Evolutionary conservation across 2,797 vertebrate species (phyloP).

Genomic region (Ptychobarbus kaznakovi): DNA sequence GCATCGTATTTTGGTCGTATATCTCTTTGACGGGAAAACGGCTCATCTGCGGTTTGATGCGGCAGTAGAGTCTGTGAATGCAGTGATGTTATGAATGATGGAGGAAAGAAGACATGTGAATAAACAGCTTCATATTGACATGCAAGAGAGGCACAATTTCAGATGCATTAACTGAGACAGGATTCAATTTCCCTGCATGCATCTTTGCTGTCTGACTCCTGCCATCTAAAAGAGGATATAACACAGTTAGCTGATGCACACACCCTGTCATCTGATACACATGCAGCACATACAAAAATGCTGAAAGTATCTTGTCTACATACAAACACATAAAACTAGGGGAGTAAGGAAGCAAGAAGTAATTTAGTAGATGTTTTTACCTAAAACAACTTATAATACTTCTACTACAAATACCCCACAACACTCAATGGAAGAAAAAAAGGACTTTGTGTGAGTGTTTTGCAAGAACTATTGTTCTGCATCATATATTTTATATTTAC

Average conservation of each 20-base stretch:
- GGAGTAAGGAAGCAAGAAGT: background rate
- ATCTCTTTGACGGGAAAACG: constrained; percentile 29
- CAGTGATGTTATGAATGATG: constrained; percentile 62
- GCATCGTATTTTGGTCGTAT: background rate
- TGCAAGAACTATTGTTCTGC: background rate
- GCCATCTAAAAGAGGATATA: constrained; percentile 36
- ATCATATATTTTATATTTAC: background rate
- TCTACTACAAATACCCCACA: background rate
- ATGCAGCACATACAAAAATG: constrained; percentile 42
- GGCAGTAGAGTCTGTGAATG: constrained; percentile 45
- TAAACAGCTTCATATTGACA: constrained; percentile 67
- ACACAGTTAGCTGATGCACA: background rate
- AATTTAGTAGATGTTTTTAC: background rate
- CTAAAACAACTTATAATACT: background rate
- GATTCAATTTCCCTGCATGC: constrained; percentile 71
- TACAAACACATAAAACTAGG: constrained; percentile 35
- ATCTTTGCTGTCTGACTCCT: constrained; percentile 64
- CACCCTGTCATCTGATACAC: constrained; percentile 58
- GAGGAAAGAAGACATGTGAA: constrained; percentile 53
- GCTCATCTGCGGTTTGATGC: constrained; percentile 39
- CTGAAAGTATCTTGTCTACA: background rate
- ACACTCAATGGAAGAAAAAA: background rate
- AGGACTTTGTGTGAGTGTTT: background rate
- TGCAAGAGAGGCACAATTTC: constrained; percentile 70
- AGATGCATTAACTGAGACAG: constrained; percentile 68